These are phyloP conservation scores for Myiothlypis chrysogaster DNA, from an alignment of 2,797 vertebrate genomes.

Conservation along the genomic window DNA sequence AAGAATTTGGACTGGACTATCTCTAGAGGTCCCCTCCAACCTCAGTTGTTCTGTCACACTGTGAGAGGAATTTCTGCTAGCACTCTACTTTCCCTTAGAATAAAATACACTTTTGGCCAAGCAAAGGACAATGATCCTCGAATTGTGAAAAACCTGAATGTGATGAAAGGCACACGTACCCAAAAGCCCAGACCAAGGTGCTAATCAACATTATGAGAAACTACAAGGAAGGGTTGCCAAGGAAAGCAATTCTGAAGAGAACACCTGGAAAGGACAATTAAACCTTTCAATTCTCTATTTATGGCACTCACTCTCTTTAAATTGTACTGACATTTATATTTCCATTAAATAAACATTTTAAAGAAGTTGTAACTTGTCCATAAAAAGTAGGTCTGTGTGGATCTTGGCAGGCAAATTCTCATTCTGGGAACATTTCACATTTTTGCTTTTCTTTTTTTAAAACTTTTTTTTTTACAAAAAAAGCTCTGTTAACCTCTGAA, in stretches of 20 bases:
- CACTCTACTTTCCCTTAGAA: background rate
- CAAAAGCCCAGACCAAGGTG: background rate
- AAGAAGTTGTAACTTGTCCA: constrained; percentile 56
- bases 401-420: constrained; percentile 59
- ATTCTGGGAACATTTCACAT: constrained; percentile 36
- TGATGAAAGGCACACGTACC: background rate
- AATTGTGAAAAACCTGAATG: background rate
- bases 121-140: background rate
- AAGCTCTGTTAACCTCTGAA: background rate
- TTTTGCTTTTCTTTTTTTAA: background rate
- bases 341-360: constrained; percentile 66
- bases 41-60: background rate
- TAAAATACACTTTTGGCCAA: background rate
- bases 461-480: background rate
- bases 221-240: background rate
- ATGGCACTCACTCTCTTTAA: background rate
- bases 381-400: constrained; percentile 41
- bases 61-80: background rate
- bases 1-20: background rate
- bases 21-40: background rate
- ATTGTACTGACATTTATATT: constrained; percentile 38
- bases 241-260: constrained; percentile 28
- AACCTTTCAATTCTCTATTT: constrained; percentile 7
- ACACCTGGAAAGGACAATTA: constrained; percentile 37
- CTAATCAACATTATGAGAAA: constrained; percentile 1